phyloP scores from a whole-genome alignment of 2,888 invertebrate species.

The Drosophila kuntzei region DNA sequence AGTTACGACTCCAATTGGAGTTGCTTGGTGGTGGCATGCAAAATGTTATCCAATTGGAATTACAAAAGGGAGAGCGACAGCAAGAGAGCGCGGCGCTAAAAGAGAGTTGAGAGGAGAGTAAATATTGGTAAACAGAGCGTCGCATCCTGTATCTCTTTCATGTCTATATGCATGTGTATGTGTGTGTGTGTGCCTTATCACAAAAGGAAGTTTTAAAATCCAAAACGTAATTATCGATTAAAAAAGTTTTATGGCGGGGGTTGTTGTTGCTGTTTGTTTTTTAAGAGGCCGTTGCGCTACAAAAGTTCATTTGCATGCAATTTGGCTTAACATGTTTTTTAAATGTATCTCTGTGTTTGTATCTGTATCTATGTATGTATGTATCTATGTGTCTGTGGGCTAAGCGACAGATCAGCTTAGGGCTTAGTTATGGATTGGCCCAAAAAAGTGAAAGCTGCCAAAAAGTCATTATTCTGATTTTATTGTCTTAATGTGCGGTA shows the following conservation, averaged over 20 bases:
- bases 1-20: slow-evolving; percentile 71
- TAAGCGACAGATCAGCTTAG: slow-evolving; percentile 38
- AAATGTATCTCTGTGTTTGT: slow-evolving; percentile 14
- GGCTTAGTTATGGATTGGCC: slow-evolving; percentile 49
- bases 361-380: slow-evolving; percentile 4
- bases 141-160: slow-evolving; percentile 32
- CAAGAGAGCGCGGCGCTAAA: slow-evolving; percentile 8
- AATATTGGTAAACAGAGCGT: slow-evolving; percentile 55
- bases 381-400: too few species aligned
- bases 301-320: slow-evolving; percentile 71
- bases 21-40: slow-evolving; percentile 51
- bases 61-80: slow-evolving; percentile 8
- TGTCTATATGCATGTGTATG: background rate
- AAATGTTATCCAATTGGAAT: slow-evolving; percentile 31
- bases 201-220: slow-evolving; percentile 54
- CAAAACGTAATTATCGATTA: slow-evolving; percentile 59
- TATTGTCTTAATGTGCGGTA: slow-evolving; percentile 54
- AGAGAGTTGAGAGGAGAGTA: slow-evolving; percentile 5
- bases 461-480: slow-evolving; percentile 63
- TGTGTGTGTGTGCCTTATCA: slow-evolving; percentile 31
- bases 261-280: slow-evolving; percentile 7
- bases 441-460: slow-evolving; percentile 71
- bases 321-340: slow-evolving; percentile 51
- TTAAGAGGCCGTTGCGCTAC: slow-evolving; percentile 8
- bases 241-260: slow-evolving; percentile 32